These are phyloP conservation scores for Epinephelus awoara DNA, from an alignment of 2,797 vertebrate genomes.

Conservation along the genomic window DNA sequence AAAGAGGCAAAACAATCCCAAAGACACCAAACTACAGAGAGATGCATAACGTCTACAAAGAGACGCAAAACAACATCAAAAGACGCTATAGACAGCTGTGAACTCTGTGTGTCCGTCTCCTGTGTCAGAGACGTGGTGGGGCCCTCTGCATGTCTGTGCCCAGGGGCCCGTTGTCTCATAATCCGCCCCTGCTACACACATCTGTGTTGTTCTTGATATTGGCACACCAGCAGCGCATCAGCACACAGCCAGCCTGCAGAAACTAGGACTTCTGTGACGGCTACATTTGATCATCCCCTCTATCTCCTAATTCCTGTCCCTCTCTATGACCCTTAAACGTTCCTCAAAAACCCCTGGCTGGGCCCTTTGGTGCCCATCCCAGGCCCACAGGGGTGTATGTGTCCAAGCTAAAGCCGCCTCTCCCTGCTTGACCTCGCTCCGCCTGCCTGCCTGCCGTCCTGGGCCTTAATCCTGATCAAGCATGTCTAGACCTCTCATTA, in stretches of 20 bases:
- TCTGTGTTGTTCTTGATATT: not conserved
- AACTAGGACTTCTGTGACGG: constrained; percentile 27
- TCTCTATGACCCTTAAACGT: constrained; percentile 41
- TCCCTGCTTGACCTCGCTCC: constrained; percentile 70
- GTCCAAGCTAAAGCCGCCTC: constrained; percentile 65
- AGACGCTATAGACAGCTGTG: too few relatives aligned
- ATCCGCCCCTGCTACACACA: too few relatives aligned
- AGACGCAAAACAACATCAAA: too few relatives aligned
- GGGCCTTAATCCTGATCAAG: constrained; percentile 86
- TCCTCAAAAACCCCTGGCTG: constrained; percentile 65
- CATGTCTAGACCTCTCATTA: constrained; percentile 88
- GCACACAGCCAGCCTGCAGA: constrained; percentile 8
- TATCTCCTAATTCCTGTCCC: constrained; percentile 43
- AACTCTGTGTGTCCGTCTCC: too few relatives aligned
- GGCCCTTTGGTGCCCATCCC: constrained; percentile 57
- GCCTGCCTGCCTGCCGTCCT: constrained; percentile 59
- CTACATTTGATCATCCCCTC: constrained; percentile 42
- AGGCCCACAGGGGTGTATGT: constrained; percentile 47
- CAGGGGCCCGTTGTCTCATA: too few relatives aligned
- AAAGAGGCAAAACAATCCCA: too few relatives aligned
- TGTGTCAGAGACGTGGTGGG: too few relatives aligned
- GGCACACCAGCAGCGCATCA: not conserved
- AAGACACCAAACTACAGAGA: too few relatives aligned
- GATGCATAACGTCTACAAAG: too few relatives aligned
- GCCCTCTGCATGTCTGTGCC: too few relatives aligned